Percentiles rank a stretch among this genome's conserved stretches.
phyloP scores from a whole-genome alignment of 2,888 invertebrate species.

The Neocrepidodera transversa region DNA sequence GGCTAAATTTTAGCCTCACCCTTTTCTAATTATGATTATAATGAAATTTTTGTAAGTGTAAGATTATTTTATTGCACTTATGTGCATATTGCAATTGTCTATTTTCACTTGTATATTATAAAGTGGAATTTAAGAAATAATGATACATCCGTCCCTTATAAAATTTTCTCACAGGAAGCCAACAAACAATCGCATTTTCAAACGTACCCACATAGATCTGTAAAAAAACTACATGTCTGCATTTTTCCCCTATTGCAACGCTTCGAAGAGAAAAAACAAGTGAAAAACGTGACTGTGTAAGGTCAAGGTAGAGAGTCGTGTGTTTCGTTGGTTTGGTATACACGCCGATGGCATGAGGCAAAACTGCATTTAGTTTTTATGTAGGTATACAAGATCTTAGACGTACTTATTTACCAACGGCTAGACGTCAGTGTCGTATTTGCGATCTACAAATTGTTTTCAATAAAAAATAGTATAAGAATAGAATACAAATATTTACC shows the following conservation, averaged over 20 bases:
- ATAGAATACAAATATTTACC: too few species aligned
- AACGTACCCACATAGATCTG: not conserved
- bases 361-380: constrained; percentile 19
- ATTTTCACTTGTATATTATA: too few species aligned
- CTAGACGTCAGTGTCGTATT: constrained; percentile 15
- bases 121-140: too few species aligned
- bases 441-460: too few species aligned
- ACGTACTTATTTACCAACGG: constrained; percentile 28
- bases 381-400: constrained; percentile 16
- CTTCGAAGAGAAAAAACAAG: constrained; percentile 15
- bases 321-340: constrained; percentile 27
- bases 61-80: too few species aligned
- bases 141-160: too few species aligned
- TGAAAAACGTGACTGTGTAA: constrained; percentile 47
- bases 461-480: too few species aligned
- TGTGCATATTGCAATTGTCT: too few species aligned
- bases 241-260: constrained; percentile 25
- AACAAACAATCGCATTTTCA: not conserved
- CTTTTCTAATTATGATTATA: too few species aligned
- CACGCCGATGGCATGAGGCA: constrained; percentile 15
- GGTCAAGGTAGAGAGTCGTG: constrained; percentile 47
- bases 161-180: constrained; percentile 2
- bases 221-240: constrained; percentile 16
- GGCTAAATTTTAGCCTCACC: too few species aligned
- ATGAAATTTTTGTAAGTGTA: too few species aligned